Conservation (phyloP, 2,113 vertebrate genomes). For the Gambusia affinis region DNA sequence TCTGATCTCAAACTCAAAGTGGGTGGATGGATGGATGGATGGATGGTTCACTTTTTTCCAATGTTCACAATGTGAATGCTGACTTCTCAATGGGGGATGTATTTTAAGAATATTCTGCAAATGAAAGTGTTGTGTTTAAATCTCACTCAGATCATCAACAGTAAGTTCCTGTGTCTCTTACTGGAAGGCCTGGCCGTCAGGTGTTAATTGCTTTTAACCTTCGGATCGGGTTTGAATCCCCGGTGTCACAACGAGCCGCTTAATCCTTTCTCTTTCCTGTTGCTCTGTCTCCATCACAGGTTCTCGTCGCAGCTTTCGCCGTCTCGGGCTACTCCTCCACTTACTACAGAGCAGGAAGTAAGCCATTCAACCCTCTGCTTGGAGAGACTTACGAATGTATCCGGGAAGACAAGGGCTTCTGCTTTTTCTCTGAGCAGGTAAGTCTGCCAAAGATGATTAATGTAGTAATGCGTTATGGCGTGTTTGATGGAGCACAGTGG, state of each 20-base stretch:
- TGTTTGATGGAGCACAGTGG: no score
- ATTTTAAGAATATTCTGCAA: neutral
- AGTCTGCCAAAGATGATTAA: neutral
- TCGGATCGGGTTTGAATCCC: neutral
- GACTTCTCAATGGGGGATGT: no score
- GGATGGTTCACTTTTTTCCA: no score
- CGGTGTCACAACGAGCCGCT: neutral
- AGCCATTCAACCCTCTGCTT: slow-evolving; percentile 98
- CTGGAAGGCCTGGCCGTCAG: slow-evolving; percentile 13
- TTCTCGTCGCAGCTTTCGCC: slow-evolving; percentile 95
- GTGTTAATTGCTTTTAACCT: neutral
- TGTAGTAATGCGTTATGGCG: neutral
- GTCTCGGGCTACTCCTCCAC: slow-evolving; percentile 97
- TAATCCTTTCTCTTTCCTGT: slow-evolving; percentile 23
- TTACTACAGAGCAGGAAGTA: slow-evolving; percentile 98
- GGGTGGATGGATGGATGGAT: no score
- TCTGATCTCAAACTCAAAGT: no score
- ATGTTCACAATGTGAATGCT: no score
- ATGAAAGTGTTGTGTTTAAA: neutral
- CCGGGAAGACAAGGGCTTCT: slow-evolving; percentile 97
- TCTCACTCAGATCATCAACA: neutral
- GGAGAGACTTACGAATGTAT: slow-evolving; percentile 98
- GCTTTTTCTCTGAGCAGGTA: slow-evolving; percentile 98
- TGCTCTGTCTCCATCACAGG: slow-evolving; percentile 78
- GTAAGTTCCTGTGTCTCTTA: neutral